Conservation (phyloP, 2,888 invertebrate species). For the Erebia aethiops region DNA sequence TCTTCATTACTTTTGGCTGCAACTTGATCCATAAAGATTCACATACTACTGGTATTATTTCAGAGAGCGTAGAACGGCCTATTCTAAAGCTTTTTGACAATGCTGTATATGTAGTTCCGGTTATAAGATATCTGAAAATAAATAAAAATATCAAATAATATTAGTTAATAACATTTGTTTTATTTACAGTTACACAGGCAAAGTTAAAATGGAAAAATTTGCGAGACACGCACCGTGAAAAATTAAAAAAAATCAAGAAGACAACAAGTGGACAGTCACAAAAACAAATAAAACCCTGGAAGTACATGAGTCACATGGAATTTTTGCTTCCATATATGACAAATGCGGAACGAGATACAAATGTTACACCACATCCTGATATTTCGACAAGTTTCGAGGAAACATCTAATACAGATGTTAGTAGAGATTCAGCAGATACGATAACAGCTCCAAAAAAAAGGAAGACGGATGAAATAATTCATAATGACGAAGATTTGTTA, state of each 20-base stretch:
- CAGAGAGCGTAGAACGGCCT: no score
- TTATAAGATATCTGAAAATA: background rate
- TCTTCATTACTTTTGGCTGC: no score
- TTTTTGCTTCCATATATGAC: background rate
- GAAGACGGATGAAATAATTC: no score
- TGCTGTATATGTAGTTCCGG: background rate
- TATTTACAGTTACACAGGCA: background rate
- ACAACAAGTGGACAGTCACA: background rate
- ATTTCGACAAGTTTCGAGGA: background rate
- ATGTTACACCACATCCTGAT: background rate
- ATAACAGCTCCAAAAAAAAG: no score
- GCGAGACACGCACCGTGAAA: conserved; percentile 1
- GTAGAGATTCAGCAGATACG: no score
- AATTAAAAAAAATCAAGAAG: background rate
- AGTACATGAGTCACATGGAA: background rate
- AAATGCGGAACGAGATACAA: background rate
- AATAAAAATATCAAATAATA: background rate
- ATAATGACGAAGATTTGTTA: no score
- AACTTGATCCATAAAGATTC: no score
- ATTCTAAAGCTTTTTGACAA: no score
- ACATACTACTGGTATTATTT: no score
- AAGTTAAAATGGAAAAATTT: conserved; percentile 5
- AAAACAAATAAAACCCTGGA: background rate
- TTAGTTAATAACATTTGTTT: background rate
- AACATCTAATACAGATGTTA: background rate